A percentile compares a stretch with the other conserved stretches of the same genome.
These are phyloP conservation scores for Melanotus villosus DNA, from an alignment of 2,888 invertebrate genomes.

Conservation along the genomic window DNA sequence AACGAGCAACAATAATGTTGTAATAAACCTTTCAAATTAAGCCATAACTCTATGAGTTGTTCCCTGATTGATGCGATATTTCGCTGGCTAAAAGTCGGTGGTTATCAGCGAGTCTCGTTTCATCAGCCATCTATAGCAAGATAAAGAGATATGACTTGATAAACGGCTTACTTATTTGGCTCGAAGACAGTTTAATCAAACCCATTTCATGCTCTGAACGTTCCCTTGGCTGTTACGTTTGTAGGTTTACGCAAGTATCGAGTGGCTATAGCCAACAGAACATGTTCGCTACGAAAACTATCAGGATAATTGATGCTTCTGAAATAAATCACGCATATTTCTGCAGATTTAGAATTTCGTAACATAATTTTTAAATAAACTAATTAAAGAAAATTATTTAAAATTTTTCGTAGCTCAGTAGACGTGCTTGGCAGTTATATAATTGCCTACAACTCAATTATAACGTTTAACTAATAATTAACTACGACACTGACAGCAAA, in stretches of 20 bases:
- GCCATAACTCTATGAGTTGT: conserved; percentile 21
- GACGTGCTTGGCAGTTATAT: too few species aligned
- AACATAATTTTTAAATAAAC: too few species aligned
- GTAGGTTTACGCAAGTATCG: background rate
- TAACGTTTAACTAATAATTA: conserved; percentile 10
- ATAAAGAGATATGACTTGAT: conserved; percentile 18
- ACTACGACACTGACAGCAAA: conserved; percentile 1
- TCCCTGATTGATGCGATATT: conserved; percentile 24
- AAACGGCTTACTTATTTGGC: conserved; percentile 28
- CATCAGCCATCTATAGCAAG: conserved; percentile 35
- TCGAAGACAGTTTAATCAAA: conserved; percentile 29
- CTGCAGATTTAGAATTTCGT: too few species aligned
- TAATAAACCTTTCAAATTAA: conserved; percentile 42
- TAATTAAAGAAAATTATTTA: too few species aligned
- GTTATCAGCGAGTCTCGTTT: conserved; percentile 17
- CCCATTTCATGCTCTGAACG: background rate
- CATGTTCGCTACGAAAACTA: background rate
- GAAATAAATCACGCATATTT: background rate
- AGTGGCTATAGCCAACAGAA: background rate
- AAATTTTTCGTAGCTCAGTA: too few species aligned
- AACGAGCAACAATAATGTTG: conserved; percentile 4
- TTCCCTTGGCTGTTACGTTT: background rate
- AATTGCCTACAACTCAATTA: conserved; percentile 7
- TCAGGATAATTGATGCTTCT: background rate
- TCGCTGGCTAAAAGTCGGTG: conserved; percentile 12